phyloP scores from a whole-genome alignment of 2,888 invertebrate species.

The Ischnura elegans region DNA sequence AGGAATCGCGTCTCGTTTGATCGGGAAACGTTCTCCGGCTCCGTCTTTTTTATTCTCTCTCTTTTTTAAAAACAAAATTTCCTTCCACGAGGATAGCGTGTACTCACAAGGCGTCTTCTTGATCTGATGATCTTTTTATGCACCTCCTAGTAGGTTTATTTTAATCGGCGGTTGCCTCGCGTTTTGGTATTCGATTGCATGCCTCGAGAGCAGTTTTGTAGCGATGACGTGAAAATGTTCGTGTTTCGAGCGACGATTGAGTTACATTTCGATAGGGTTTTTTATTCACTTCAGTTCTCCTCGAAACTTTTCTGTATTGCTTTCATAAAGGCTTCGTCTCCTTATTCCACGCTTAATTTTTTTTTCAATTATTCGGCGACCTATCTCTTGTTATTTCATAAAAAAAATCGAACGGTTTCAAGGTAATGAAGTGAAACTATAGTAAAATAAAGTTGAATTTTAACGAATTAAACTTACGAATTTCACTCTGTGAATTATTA shows the following conservation, averaged over 20 bases:
- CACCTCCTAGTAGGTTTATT: background rate
- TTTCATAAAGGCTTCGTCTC: no score
- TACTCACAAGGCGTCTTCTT: background rate
- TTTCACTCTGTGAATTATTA: no score
- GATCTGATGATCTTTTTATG: background rate
- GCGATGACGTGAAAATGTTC: background rate
- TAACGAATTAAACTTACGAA: no score
- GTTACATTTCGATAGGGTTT: no score
- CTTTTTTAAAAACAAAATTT: background rate
- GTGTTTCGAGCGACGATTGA: background rate
- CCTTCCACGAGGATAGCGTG: background rate
- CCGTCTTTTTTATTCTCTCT: background rate
- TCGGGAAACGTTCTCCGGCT: background rate
- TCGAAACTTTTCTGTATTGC: no score
- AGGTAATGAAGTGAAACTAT: no score
- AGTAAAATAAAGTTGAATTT: no score
- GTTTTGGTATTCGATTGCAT: background rate
- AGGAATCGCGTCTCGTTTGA: background rate
- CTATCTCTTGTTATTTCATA: no score
- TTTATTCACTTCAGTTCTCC: no score
- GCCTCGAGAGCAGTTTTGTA: background rate
- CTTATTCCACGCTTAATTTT: no score
- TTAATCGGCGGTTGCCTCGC: background rate
- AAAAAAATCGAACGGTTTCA: no score
- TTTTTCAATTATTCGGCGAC: no score